phyloP scores from a whole-genome alignment of 2,113 vertebrate genomes.

The Empidonax traillii region DNA sequence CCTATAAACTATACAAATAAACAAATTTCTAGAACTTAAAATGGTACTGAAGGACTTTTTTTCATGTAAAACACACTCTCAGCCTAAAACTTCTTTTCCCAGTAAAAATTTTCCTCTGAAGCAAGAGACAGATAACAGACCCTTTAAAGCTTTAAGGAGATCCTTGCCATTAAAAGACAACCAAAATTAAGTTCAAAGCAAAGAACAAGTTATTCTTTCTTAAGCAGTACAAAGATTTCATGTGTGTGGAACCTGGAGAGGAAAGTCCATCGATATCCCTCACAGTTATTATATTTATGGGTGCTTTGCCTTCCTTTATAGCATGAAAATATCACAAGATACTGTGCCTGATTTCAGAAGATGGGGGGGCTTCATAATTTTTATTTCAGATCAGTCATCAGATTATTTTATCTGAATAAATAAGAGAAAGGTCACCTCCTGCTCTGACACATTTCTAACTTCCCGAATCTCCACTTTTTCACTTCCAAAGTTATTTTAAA shows the following conservation, averaged over 20 bases:
- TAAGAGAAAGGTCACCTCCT: background rate
- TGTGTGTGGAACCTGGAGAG: background rate
- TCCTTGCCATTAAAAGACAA: background rate
- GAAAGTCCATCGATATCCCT: background rate
- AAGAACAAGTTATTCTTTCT: background rate
- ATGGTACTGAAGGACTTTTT: background rate
- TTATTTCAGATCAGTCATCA: background rate
- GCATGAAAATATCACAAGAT: background rate
- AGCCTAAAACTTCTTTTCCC: background rate
- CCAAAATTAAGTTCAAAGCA: background rate
- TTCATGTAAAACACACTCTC: background rate
- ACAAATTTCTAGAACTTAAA: background rate
- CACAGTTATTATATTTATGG: background rate
- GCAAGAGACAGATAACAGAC: background rate
- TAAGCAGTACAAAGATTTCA: background rate
- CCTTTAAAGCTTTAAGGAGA: background rate
- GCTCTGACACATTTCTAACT: background rate
- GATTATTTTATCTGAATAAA: background rate
- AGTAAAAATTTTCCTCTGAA: background rate
- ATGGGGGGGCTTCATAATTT: background rate
- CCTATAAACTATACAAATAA: background rate
- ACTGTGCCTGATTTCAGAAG: background rate
- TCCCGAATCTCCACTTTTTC: background rate
- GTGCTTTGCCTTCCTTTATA: background rate
- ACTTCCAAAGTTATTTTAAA: background rate